phyloP scores from a whole-genome alignment of 2,113 vertebrate genomes.

The Ceyx cyanopectus region DNA sequence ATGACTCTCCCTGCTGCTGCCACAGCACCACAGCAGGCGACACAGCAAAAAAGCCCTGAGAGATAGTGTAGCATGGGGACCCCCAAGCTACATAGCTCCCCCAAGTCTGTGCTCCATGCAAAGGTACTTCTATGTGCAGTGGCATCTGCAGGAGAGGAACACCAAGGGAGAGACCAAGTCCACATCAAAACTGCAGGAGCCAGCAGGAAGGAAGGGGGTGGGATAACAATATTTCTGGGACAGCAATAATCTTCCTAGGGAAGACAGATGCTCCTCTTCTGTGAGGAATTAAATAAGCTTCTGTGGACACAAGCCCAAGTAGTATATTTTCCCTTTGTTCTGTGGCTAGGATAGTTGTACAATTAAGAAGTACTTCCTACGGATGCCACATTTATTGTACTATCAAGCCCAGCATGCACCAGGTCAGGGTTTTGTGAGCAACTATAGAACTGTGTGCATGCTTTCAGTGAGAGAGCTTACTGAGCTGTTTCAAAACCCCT shows the following conservation, averaged over 20 bases:
- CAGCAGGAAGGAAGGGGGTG: not conserved
- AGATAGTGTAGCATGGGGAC: not conserved
- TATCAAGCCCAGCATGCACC: not conserved
- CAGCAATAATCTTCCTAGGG: not conserved
- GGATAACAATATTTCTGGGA: not conserved
- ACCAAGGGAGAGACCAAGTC: not conserved
- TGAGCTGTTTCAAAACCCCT: not conserved
- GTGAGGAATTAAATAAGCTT: not conserved
- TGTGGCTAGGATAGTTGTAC: not conserved
- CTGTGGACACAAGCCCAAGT: not conserved
- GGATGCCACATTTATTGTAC: not conserved
- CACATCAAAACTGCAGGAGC: not conserved
- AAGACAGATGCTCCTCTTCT: not conserved
- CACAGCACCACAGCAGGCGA: not conserved
- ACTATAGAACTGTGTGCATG: not conserved
- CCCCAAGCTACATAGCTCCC: too few species aligned
- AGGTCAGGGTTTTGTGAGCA: not conserved
- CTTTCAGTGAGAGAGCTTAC: accelerated
- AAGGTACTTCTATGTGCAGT: not conserved
- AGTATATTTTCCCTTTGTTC: not conserved
- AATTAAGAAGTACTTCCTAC: not conserved
- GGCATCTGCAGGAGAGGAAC: not conserved
- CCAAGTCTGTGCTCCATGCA: not conserved
- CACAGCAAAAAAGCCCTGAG: not conserved
- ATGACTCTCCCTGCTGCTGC: not conserved